Conservation (phyloP, 2,888 invertebrate species). For the Scaptodrosophila latifasciaeformis region DNA sequence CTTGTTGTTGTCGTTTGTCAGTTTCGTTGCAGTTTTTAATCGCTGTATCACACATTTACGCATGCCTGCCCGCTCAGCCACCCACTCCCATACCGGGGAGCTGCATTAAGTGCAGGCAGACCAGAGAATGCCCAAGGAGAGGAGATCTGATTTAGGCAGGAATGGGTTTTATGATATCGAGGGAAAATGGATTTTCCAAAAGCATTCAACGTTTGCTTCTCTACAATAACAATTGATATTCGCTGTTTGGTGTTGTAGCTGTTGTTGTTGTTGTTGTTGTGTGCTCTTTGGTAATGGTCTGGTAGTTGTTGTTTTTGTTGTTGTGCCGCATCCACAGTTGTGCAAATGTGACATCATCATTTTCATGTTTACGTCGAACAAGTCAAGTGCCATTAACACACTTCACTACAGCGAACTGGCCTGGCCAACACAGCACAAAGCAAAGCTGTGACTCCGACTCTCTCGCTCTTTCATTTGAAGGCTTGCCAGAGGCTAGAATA, state of each 20-base stretch:
- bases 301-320: slow-evolving; percentile 13
- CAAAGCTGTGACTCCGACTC: too few relatives aligned
- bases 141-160: neutral
- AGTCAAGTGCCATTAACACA: slow-evolving; percentile 62
- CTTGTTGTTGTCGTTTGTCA: neutral
- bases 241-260: slow-evolving; percentile 28
- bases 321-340: slow-evolving; percentile 48
- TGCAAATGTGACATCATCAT: slow-evolving; percentile 69
- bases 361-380: slow-evolving; percentile 68
- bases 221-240: slow-evolving; percentile 59
- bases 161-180: slow-evolving; percentile 16
- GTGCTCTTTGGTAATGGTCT: slow-evolving; percentile 19
- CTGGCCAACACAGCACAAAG: neutral
- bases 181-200: slow-evolving; percentile 41
- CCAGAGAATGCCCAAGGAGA: too few relatives aligned
- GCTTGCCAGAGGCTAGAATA: too few relatives aligned
- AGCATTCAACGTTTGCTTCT: slow-evolving; percentile 30
- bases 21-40: slow-evolving; percentile 46
- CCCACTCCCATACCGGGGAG: too few relatives aligned
- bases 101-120: slow-evolving; percentile 57
- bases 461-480: too few relatives aligned
- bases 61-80: slow-evolving; percentile 62
- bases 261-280: slow-evolving; percentile 2
- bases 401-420: slow-evolving; percentile 14
- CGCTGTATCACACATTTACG: slow-evolving; percentile 64